phyloP scores from a whole-genome alignment of 1,140 invertebrate genomes.

The Achatina immaculata region DNA sequence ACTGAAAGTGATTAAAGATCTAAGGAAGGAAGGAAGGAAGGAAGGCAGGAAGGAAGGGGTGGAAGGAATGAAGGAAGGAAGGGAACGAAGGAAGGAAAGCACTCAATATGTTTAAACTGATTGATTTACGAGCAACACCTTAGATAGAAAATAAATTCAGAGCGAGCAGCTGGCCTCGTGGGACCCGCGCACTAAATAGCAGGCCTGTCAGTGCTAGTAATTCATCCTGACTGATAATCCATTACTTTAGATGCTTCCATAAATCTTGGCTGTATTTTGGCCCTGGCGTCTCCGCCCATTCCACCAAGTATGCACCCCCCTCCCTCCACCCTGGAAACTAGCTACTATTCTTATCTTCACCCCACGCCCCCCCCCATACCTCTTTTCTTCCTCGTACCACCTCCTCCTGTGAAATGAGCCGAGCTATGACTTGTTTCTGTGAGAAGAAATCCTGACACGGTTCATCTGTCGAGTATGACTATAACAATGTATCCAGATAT shows the following conservation, averaged over 20 bases:
- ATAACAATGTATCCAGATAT: not conserved
- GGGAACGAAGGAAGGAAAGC: not conserved
- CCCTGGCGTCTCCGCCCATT: constrained; percentile 26
- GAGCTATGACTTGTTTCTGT: too few species aligned
- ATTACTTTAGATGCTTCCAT: constrained; percentile 25
- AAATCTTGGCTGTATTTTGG: constrained; percentile 23
- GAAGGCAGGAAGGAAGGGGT: not conserved
- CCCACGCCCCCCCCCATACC: not conserved
- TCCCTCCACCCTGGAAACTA: not conserved
- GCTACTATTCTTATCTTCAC: too few species aligned
- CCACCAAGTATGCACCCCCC: not conserved
- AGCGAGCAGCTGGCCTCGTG: constrained; percentile 27
- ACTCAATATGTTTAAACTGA: constrained; percentile 28
- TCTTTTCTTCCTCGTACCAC: not conserved
- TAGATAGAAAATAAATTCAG: constrained; percentile 37
- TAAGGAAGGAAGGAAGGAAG: not conserved
- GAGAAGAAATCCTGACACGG: not conserved
- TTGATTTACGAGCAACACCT: constrained; percentile 28
- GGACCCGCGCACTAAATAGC: constrained; percentile 33
- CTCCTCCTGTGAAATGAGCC: too few species aligned
- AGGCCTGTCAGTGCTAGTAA: constrained; percentile 32
- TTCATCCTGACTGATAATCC: constrained; percentile 38
- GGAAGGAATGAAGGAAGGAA: constrained; percentile 3
- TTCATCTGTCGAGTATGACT: not conserved
- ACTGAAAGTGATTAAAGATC: not conserved